These are phyloP conservation scores for Heteractis magnifica DNA, from an alignment of 92 coral and sea anemone genomes.

Conservation along the genomic window DNA sequence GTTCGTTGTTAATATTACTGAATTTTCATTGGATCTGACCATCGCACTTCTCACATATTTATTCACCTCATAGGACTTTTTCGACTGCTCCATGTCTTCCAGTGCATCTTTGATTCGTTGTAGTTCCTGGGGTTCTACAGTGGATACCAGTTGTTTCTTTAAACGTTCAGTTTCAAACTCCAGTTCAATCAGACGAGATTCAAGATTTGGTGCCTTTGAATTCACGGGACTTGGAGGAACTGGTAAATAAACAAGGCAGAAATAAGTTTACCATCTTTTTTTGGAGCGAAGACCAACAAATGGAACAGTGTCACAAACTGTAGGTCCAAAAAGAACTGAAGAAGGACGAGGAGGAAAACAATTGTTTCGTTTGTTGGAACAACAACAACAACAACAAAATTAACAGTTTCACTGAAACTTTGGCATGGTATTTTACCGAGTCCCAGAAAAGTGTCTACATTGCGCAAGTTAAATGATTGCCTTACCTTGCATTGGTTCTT, in stretches of 20 bases:
- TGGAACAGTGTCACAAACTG: no score
- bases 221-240: constrained; percentile 15
- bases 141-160: constrained; percentile 46
- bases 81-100: constrained; percentile 53
- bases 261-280: no score
- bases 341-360: neutral
- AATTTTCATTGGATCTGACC: no score
- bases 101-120: constrained; percentile 58
- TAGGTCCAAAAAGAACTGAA: no score
- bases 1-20: no score
- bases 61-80: constrained; percentile 68
- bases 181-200: constrained; percentile 67
- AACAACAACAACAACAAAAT: no score
- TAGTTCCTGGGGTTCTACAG: constrained; percentile 52
- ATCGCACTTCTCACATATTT: neutral
- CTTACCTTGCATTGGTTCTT: neutral
- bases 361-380: no score
- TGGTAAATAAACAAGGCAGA: neutral
- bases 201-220: constrained; percentile 40
- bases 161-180: constrained; percentile 63
- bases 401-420: no score
- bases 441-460: no score
- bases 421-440: no score
- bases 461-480: neutral
- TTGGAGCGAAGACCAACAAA: no score